phyloP scores from a whole-genome alignment of 92 coral and sea anemone species.

The Siderastrea radians region DNA sequence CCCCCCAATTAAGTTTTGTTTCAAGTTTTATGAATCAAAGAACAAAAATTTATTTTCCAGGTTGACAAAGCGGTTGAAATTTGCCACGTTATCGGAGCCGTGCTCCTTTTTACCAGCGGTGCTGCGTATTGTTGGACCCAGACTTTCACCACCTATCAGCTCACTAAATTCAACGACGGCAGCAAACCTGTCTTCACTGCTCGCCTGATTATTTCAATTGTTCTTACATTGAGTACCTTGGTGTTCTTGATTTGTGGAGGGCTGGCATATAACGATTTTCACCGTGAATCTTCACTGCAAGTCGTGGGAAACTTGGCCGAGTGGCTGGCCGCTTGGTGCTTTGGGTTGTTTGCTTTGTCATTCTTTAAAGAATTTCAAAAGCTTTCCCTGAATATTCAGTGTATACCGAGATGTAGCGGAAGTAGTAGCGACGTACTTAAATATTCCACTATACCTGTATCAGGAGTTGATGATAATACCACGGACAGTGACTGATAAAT shows the following conservation, averaged over 20 bases:
- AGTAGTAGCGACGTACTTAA: constrained; percentile 25
- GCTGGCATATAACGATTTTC: constrained; percentile 61
- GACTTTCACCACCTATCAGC: constrained; percentile 72
- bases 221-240: constrained; percentile 51
- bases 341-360: constrained; percentile 75
- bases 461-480: constrained; percentile 16
- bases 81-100: constrained; percentile 83
- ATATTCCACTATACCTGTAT: constrained; percentile 38
- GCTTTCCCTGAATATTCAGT: constrained; percentile 76
- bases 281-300: constrained; percentile 71
- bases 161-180: constrained; percentile 58
- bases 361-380: constrained; percentile 91
- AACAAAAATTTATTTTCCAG: constrained; percentile 18
- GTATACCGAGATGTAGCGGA: constrained; percentile 57
- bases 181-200: constrained; percentile 41
- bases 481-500: constrained; percentile 37
- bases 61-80: constrained; percentile 36
- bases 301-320: constrained; percentile 88
- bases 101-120: constrained; percentile 76
- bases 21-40: too few species aligned
- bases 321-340: constrained; percentile 90
- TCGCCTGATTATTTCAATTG: constrained; percentile 57
- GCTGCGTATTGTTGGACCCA: constrained; percentile 85
- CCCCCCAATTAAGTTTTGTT: too few species aligned
- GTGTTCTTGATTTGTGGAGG: constrained; percentile 61